Base-by-base conservation (phyloP, 2,797 vertebrate species). In the Miichthys miiuy region DNA sequence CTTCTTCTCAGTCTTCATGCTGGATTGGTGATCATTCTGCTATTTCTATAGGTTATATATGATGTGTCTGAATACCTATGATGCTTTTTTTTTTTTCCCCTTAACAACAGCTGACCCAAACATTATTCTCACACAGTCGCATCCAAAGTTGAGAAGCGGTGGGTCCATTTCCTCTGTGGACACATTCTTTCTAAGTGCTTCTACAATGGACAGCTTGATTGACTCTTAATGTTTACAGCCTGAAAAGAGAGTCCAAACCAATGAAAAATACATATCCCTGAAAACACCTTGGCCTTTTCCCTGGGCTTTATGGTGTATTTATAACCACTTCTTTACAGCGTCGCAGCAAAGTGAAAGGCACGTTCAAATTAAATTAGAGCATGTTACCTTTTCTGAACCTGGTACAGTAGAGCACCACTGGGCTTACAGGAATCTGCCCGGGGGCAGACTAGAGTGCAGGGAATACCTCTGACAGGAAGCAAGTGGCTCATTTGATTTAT, bases 181-280 rank as follows among this genome's bases (percentile, higher is more conserved):
- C 69, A 65, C 80, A 72, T 72, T 78, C 81, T 88, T 86, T 87
- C 84, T 88, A 92, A 93, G 91, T 93, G 92, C 89, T 87, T 76
- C 80, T 68, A 75, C 75, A 89, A 79, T 47, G 48, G 82, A 77
- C 75, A 52, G 38, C 54, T 83, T 89, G 89, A 92, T 90, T 88
- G 87, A 73, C 21, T 66, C 57, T 81, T 76, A 86, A 80, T 86
- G 83, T 87, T 90, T 87, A 86, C 61, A 66, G 87, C 77, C 83
- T 71, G 72, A 83, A 86, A 88, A 89, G 79, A 75, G 65, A 78
- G 81, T 82, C 81, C 70, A 61, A 76, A 79, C 61, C 76, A 34
- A 91, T 91, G 79, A 94, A 94, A 94, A 93, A 94, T 92, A 80
- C 81, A 92, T 91, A 89, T 82, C 77, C 67, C 71, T 90, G 79